A percentile compares a stretch with the other conserved stretches of the same genome.
Evolutionary conservation across 2,113 vertebrate species (phyloP).

Genomic region (Perca flavescens): DNA sequence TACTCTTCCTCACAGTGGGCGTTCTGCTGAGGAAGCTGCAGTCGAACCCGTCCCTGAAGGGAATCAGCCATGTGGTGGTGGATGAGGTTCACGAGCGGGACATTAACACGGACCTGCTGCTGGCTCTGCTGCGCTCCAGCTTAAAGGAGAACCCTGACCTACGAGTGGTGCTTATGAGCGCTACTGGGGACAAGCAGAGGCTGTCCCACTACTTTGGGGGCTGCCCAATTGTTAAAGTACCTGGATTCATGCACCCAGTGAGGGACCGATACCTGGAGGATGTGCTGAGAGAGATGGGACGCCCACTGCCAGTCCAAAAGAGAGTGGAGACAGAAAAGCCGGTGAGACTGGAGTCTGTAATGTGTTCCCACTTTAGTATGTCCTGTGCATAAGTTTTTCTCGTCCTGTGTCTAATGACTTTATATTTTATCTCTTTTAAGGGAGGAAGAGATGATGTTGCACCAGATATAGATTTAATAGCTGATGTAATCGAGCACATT

Average conservation of each 20-base stretch:
- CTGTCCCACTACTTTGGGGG: conserved; percentile 92
- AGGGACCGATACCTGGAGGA: conserved; percentile 93
- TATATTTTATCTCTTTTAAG: conserved; percentile 56
- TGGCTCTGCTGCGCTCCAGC: conserved; percentile 90
- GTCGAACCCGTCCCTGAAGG: conserved; percentile 89
- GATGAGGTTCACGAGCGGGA: conserved; percentile 98
- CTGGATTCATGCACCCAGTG: conserved; percentile 96
- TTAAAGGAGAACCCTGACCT: conserved; percentile 88
- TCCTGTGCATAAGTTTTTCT: neutral
- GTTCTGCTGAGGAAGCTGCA: conserved; percentile 94
- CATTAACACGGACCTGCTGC: conserved; percentile 96
- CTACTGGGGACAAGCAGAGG: conserved; percentile 92
- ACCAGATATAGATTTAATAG: conserved; percentile 90
- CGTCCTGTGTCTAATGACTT: neutral
- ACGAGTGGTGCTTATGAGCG: conserved; percentile 94
- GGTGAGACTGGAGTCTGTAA: conserved; percentile 19
- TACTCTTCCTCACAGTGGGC: conserved; percentile 98
- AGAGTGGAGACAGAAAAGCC: rapidly evolving
- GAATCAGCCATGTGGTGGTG: conserved; percentile 95
- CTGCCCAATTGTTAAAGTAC: conserved; percentile 91
- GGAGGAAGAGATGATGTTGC: conserved; percentile 80
- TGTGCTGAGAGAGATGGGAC: conserved; percentile 89
- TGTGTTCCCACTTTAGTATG: neutral
- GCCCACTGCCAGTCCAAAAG: neutral
- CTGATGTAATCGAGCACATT: conserved; percentile 91